phyloP scores from a whole-genome alignment of 2,113 vertebrate genomes.

The Cryptoleucopteryx plumbea region DNA sequence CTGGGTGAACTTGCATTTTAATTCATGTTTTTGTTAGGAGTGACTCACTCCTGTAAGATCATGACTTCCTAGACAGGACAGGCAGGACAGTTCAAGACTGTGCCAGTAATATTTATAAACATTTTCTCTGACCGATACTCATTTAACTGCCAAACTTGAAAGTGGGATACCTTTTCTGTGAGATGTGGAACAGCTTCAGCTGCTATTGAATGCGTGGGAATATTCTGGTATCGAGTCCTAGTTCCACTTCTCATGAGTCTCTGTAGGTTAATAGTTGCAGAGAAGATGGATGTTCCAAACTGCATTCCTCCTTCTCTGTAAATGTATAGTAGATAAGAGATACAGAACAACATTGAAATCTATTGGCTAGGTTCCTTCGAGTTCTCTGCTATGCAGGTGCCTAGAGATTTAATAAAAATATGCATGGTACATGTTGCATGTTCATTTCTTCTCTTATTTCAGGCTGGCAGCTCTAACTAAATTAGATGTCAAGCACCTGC shows the following conservation, averaged over 20 bases:
- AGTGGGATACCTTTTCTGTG: neutral
- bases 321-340: neutral
- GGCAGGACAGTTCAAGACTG: neutral
- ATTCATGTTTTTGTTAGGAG: neutral
- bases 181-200: neutral
- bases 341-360: neutral
- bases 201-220: neutral
- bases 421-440: neutral
- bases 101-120: neutral
- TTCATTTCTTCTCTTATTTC: slow-evolving; percentile 42
- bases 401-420: neutral
- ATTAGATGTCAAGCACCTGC: slow-evolving; percentile 59
- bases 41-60: neutral
- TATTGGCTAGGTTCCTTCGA: neutral
- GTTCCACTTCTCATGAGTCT: neutral
- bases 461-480: slow-evolving; percentile 46
- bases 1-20: neutral
- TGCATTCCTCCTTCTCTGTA: neutral
- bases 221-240: neutral
- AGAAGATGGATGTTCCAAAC: neutral
- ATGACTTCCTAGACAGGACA: neutral
- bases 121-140: neutral
- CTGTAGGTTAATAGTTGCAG: neutral
- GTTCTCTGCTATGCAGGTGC: neutral
- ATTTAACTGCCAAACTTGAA: neutral